Evolutionary conservation across 2,888 invertebrate species (phyloP).

Genomic region (Macaria liturata): DNA sequence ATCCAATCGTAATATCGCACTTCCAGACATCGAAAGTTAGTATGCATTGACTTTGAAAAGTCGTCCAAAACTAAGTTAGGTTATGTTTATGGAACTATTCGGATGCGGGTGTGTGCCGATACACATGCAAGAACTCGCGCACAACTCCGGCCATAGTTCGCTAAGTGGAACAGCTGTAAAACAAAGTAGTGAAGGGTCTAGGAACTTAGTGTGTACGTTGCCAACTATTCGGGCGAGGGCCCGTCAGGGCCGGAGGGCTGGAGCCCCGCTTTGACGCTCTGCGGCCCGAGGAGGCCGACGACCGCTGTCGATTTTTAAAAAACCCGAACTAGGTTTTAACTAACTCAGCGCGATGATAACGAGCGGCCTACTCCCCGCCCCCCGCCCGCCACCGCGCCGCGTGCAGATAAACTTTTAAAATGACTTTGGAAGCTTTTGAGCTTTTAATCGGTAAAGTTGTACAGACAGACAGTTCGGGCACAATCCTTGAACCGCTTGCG

Average conservation of each 20-base stretch:
- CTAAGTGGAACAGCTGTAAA: slow-evolving; percentile 84
- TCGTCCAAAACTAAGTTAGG: slow-evolving; percentile 83
- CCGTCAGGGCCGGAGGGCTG: slow-evolving; percentile 40
- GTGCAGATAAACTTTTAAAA: slow-evolving; percentile 84
- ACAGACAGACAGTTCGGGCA: slow-evolving; percentile 84
- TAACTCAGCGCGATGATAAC: slow-evolving; percentile 78
- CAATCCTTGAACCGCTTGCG: slow-evolving; percentile 85
- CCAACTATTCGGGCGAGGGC: slow-evolving; percentile 61
- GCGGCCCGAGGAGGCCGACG: slow-evolving; percentile 49
- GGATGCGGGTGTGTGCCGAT: slow-evolving; percentile 80
- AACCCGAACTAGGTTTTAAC: slow-evolving; percentile 80
- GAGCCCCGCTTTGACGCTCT: slow-evolving; percentile 45
- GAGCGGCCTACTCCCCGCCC: slow-evolving; percentile 64
- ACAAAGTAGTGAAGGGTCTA: slow-evolving; percentile 83
- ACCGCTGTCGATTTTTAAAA: slow-evolving; percentile 76
- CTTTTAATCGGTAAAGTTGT: slow-evolving; percentile 85
- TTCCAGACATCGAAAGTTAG: slow-evolving; percentile 82
- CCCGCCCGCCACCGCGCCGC: slow-evolving; percentile 57
- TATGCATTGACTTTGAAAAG: slow-evolving; percentile 84
- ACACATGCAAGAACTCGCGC: slow-evolving; percentile 82
- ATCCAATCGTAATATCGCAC: slow-evolving; percentile 82
- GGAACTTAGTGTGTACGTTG: slow-evolving; percentile 79
- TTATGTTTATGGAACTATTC: slow-evolving; percentile 84
- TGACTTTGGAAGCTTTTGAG: slow-evolving; percentile 85
- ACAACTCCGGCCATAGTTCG: slow-evolving; percentile 82